These are phyloP conservation scores for Malachius bipustulatus DNA, from an alignment of 2,888 invertebrate species.

Conservation along the genomic window DNA sequence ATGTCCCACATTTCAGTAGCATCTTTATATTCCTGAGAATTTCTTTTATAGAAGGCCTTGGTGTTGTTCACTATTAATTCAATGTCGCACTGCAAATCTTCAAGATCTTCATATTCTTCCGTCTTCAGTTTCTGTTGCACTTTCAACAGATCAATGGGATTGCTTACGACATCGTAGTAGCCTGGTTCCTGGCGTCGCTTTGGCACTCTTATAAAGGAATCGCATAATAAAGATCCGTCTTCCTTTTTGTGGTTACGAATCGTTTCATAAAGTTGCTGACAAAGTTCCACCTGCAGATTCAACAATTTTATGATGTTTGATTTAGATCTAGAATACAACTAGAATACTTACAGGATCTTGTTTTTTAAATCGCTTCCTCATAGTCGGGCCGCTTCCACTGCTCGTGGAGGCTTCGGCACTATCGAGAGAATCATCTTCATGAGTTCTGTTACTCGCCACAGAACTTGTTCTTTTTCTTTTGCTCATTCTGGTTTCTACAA, in stretches of 20 bases:
- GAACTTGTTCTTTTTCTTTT: constrained; percentile 74
- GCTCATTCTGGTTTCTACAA: constrained; percentile 44
- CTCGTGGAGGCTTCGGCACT: constrained; percentile 43
- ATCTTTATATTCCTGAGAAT: constrained; percentile 77
- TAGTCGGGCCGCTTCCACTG: constrained; percentile 40
- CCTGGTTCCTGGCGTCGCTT: constrained; percentile 86
- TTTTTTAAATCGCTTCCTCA: constrained; percentile 54
- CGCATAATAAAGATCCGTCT: constrained; percentile 82
- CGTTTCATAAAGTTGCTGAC: constrained; percentile 87
- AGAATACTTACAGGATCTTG: constrained; percentile 57
- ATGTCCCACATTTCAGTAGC: constrained; percentile 81
- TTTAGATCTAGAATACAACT: constrained; percentile 6
- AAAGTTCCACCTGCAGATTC: constrained; percentile 57
- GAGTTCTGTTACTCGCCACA: constrained; percentile 61
- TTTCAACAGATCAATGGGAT: constrained; percentile 89
- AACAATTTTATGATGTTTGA: constrained; percentile 14
- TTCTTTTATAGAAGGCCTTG: constrained; percentile 86
- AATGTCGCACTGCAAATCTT: constrained; percentile 81
- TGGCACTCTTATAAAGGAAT: constrained; percentile 88
- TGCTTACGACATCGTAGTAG: constrained; percentile 83
- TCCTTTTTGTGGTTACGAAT: constrained; percentile 84
- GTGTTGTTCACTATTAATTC: constrained; percentile 89
- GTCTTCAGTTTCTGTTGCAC: constrained; percentile 96
- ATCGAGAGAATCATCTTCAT: constrained; percentile 64
- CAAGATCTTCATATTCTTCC: constrained; percentile 90